Conservation (phyloP, 2,797 vertebrate species). For the Salarias fasciatus region DNA sequence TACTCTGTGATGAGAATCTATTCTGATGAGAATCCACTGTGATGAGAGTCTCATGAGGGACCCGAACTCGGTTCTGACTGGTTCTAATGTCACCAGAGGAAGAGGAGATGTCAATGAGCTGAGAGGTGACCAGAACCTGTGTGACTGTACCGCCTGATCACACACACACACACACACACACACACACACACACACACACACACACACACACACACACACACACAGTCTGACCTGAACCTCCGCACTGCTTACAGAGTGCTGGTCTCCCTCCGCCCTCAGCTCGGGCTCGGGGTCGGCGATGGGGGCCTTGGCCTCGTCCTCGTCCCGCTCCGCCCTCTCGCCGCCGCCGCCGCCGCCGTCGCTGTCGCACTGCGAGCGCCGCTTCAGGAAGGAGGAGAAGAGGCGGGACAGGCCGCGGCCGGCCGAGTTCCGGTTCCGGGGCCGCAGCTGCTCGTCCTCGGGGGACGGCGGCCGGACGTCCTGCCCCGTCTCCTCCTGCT, state of each 20-base stretch:
- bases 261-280: conserved; percentile 89
- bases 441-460: conserved; percentile 85
- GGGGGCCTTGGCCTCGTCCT: conserved; percentile 90
- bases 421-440: conserved; percentile 82
- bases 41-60: too few species aligned
- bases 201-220: too few species aligned
- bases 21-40: too few species aligned
- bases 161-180: too few species aligned
- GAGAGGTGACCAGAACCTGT: too few species aligned
- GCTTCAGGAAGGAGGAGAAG: conserved; percentile 94
- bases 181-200: too few species aligned
- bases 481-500: conserved; percentile 82
- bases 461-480: conserved; percentile 78
- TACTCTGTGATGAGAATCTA: too few species aligned
- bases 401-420: conserved; percentile 91
- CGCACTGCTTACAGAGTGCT: conserved; percentile 94
- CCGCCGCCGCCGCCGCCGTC: conserved; percentile 81
- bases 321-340: conserved; percentile 76
- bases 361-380: conserved; percentile 90
- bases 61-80: too few species aligned
- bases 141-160: too few species aligned
- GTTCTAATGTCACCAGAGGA: too few species aligned
- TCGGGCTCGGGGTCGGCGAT: conserved; percentile 97
- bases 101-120: too few species aligned
- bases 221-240: too few species aligned